A percentile compares a stretch with the other conserved stretches of the same genome.
These are phyloP conservation scores for Apis dorsata DNA, from an alignment of 1,140 invertebrate species.

Conservation along the genomic window DNA sequence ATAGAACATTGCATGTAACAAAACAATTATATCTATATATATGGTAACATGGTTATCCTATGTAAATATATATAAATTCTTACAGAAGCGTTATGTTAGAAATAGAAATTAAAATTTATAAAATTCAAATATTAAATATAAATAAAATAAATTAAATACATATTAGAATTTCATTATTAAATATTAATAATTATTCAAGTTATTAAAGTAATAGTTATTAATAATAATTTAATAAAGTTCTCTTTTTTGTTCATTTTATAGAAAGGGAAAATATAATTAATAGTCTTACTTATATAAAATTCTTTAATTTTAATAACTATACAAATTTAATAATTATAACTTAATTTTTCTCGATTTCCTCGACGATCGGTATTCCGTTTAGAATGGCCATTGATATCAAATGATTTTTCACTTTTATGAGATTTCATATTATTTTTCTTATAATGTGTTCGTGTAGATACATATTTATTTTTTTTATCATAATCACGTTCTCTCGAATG, in stretches of 20 bases:
- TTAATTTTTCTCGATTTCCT: background rate
- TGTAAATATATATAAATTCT: no score
- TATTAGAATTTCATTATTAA: background rate
- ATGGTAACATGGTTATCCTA: no score
- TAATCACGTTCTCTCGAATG: slow-evolving; percentile 49
- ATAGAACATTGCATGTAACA: no score
- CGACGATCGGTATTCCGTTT: background rate
- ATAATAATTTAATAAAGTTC: background rate
- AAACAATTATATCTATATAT: background rate
- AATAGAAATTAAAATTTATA: background rate
- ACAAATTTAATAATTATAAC: background rate
- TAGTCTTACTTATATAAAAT: background rate
- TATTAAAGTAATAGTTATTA: background rate
- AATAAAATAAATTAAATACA: background rate
- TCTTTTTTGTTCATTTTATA: background rate
- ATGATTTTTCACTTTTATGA: background rate
- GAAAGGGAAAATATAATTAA: no score
- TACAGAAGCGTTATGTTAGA: no score
- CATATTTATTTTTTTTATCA: slow-evolving; percentile 36
- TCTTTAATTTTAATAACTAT: background rate
- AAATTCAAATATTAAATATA: background rate
- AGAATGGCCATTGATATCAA: background rate
- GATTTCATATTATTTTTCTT: background rate
- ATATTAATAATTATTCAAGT: background rate
- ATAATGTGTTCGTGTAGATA: background rate